Evolutionary conservation across 2,888 invertebrate species (phyloP).

Genomic region (Brachypterus glaber): DNA sequence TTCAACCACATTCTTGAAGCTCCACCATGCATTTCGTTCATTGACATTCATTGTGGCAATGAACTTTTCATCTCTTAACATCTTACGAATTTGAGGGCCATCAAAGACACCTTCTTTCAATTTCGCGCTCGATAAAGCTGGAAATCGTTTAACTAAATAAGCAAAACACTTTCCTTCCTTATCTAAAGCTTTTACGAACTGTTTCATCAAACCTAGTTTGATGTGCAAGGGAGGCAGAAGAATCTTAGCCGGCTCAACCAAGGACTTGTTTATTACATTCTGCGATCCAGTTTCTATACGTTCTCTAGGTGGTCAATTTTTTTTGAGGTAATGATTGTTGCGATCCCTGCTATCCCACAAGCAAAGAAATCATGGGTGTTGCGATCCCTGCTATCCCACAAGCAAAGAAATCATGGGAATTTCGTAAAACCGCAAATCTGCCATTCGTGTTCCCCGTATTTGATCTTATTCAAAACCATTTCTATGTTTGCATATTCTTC

Average conservation of each 20-base stretch:
- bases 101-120: conserved; percentile 20
- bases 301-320: conserved; percentile 14
- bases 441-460: conserved; percentile 13
- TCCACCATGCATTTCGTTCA: too few species aligned
- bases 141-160: conserved; percentile 17
- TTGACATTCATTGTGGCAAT: too few species aligned
- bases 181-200: conserved; percentile 22
- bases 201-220: too few species aligned
- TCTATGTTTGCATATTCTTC: too few species aligned
- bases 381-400: too few species aligned
- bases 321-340: conserved; percentile 18
- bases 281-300: conserved; percentile 4
- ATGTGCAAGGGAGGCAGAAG: conserved; percentile 25
- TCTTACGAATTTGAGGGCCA: conserved; percentile 16
- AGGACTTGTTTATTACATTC: conserved; percentile 11
- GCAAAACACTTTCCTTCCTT: conserved; percentile 15
- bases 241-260: conserved; percentile 16
- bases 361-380: too few species aligned
- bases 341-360: too few species aligned
- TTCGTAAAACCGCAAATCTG: conserved; percentile 23
- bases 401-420: conserved; percentile 22
- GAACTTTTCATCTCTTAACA: conserved; percentile 7
- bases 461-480: too few species aligned
- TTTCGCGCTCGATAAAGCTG: conserved; percentile 16
- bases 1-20: too few species aligned